Evolutionary conservation across 2,113 vertebrate species (phyloP), one percentile per base, ranked within the genome.

Genomic region (Varanus komodoensis): DNA sequence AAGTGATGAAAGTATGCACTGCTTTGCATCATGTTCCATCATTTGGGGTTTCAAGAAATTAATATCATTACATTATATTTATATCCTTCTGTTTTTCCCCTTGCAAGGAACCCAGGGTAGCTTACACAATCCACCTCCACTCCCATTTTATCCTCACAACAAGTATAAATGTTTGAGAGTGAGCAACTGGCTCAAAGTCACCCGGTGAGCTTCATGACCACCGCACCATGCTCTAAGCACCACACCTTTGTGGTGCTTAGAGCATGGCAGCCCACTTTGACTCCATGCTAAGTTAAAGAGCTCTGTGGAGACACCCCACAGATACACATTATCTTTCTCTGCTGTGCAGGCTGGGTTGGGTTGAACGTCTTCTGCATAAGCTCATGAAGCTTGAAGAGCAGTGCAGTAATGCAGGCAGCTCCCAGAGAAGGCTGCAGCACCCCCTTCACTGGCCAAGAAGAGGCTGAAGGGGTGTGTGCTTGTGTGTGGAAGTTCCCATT

Each of bases 301-400:
- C 34, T 83, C 38, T 48, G 38, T 15, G 1, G 52, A 25, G 11
- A 8, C 29, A 21, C 50, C 57, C 14, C 57, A 61, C 27, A 75
- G 69, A 89, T 82, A 89, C 73, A 23, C 52, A 54, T 82, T 88
- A 81, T 82, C 68, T 74, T 73, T 61, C 17, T 48, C 27, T 83
- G n/a, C 52, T 48, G 8, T 32, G 3, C 34, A 61, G 32, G n/a
- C 48, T 61, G 34, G 25, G 9, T 6, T 25, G 50, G 8, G 29
- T 32, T 32, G 61, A 15, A 15, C 15, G 21, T 19, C 48, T 85
- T n/a, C 50, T 73, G 14, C 85, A 34, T 74, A 11, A 57, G 1
- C 15, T 38, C 7, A 38, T 73, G 67, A 54, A 82, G 27, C 44
- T 71, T 68, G 50, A 74, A 89, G 34, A 88, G 52, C 67, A 19